A percentile compares a stretch with the other conserved stretches of the same genome.
phyloP scores from a whole-genome alignment of 2,113 vertebrate species.

The Eurystomus gularis region DNA sequence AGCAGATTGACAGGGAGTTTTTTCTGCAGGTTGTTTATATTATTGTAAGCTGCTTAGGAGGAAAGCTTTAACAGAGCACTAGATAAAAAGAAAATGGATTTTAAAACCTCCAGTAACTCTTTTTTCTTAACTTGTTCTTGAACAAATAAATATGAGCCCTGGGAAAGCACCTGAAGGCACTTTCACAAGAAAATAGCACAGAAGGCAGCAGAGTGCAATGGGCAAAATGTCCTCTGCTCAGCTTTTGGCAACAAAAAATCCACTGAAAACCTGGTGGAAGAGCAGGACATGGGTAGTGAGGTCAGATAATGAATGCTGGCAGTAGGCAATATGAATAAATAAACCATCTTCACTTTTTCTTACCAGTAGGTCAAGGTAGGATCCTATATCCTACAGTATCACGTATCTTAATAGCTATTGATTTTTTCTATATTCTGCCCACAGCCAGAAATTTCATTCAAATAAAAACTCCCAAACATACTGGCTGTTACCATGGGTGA shows the following conservation, averaged over 20 bases:
- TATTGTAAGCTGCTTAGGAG: constrained; percentile 69
- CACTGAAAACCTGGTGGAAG: not conserved
- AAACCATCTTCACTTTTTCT: not conserved
- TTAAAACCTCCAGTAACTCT: constrained; percentile 63
- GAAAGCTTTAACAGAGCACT: constrained; percentile 51
- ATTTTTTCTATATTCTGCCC: constrained; percentile 44
- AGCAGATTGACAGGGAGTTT: constrained; percentile 49
- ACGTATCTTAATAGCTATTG: constrained; percentile 28
- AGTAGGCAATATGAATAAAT: not conserved
- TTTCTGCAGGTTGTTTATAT: constrained; percentile 66
- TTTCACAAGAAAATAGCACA: not conserved
- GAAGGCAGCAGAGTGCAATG: not conserved
- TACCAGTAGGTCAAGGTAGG: too few relatives aligned
- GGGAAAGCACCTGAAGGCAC: constrained; percentile 25
- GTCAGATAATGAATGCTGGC: not conserved
- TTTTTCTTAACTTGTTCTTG: constrained; percentile 56
- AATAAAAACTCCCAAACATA: constrained; percentile 12
- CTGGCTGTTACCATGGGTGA: not conserved
- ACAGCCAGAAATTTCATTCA: constrained; percentile 44
- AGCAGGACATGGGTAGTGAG: not conserved
- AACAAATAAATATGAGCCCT: constrained; percentile 35
- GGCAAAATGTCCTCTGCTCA: not conserved
- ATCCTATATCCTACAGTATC: not conserved
- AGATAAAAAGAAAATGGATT: constrained; percentile 68
- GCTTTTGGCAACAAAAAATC: not conserved